Conservation (phyloP, 2,797 vertebrate species). For the Sebastolobus alascanus region DNA sequence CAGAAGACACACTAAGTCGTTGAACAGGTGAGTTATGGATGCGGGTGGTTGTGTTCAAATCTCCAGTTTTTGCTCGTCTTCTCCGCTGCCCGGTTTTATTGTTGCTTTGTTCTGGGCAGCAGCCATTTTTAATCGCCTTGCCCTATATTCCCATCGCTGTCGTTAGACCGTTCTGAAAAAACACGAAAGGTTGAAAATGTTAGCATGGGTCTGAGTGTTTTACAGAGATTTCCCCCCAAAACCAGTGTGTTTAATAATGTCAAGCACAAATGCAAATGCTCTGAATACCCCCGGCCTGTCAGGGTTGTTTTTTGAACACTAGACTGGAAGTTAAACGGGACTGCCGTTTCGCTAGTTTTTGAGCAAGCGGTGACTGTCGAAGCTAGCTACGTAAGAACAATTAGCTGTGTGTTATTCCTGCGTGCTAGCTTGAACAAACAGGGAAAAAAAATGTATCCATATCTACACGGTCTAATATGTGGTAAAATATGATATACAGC, state of each 20-base stretch:
- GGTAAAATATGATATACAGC: too few relatives aligned
- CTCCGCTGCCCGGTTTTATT: constrained; percentile 79
- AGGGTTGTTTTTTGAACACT: constrained; percentile 52
- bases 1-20: constrained; percentile 65
- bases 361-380: constrained; percentile 42
- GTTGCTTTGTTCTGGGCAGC: constrained; percentile 90
- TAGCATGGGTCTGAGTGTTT: background rate
- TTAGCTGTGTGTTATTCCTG: background rate
- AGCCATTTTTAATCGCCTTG: constrained; percentile 90
- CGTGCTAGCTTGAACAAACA: background rate
- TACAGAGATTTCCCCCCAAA: fast-evolving
- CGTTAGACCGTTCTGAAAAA: constrained; percentile 50
- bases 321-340: constrained; percentile 59
- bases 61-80: constrained; percentile 40
- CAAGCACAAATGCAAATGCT: background rate
- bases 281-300: constrained; percentile 22
- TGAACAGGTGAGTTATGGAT: constrained; percentile 81
- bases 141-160: constrained; percentile 78
- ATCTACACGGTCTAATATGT: fast-evolving
- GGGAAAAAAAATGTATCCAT: fast-evolving
- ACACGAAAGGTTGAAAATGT: constrained; percentile 42
- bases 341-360: constrained; percentile 55
- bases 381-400: constrained; percentile 33
- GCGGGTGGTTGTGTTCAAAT: background rate
- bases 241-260: background rate